A percentile compares a stretch with the other conserved stretches of the same genome.
These are phyloP conservation scores for Crematogaster levior DNA, from an alignment of 2,888 invertebrate species.

Conservation along the genomic window DNA sequence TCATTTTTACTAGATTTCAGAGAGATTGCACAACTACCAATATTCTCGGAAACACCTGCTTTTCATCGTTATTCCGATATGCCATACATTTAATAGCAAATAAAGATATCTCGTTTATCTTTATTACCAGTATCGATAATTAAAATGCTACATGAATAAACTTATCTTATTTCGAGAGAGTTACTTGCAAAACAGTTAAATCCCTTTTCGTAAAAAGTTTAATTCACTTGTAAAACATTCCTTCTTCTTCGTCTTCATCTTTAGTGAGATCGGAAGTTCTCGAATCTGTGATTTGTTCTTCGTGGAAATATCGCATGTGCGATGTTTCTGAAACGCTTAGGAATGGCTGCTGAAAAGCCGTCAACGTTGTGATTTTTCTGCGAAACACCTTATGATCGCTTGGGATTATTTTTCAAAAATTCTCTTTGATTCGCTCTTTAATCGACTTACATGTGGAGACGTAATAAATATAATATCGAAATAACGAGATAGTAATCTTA, in stretches of 20 bases:
- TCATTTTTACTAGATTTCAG: background rate
- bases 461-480: background rate
- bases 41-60: background rate
- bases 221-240: background rate
- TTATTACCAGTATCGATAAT: background rate
- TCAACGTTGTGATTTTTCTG: conserved; percentile 26
- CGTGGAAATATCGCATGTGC: conserved; percentile 7
- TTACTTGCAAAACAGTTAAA: background rate
- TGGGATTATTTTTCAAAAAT: conserved; percentile 69
- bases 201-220: background rate
- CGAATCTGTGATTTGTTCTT: conserved; percentile 31
- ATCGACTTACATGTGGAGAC: background rate
- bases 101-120: background rate
- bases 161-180: background rate
- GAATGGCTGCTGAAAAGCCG: conserved; percentile 14
- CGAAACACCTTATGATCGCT: conserved; percentile 61
- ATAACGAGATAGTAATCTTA: background rate
- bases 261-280: background rate
- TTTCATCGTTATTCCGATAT: background rate
- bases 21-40: no score
- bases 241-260: background rate
- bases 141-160: background rate
- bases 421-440: background rate
- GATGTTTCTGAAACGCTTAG: background rate
- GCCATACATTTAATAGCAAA: background rate